Percentiles rank a stretch among this genome's conserved stretches.
phyloP scores from a whole-genome alignment of 2,113 vertebrate genomes.

The Paraplagusia blochii region DNA sequence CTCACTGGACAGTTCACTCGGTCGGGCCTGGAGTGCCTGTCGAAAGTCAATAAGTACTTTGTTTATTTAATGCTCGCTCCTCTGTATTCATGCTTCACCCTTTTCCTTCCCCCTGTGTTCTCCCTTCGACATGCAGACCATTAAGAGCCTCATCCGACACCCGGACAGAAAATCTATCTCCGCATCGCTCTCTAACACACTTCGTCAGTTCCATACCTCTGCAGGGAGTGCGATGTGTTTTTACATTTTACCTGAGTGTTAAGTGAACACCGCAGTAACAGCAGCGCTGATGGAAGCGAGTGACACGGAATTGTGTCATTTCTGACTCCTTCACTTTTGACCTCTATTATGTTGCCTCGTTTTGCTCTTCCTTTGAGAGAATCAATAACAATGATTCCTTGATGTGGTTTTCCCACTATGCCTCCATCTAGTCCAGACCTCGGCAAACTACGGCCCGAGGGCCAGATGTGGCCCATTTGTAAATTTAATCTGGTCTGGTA shows the following conservation, averaged over 20 bases:
- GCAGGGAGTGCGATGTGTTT: constrained; percentile 10
- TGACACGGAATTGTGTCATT: constrained; percentile 26
- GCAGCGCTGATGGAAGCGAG: not conserved
- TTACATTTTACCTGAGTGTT: constrained; percentile 1
- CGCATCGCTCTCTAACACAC: constrained; percentile 13
- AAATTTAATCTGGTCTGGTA: too few relatives aligned
- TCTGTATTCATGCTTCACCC: constrained; percentile 10
- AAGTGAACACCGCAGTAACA: not conserved
- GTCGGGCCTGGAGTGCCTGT: constrained; percentile 25
- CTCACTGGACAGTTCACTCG: constrained; percentile 18
- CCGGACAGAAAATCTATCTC: constrained; percentile 52
- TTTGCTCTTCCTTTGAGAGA: constrained; percentile 17
- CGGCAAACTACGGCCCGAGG: too few relatives aligned
- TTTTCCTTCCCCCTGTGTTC: not conserved
- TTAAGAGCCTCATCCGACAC: constrained; percentile 38
- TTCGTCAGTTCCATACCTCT: constrained; percentile 6
- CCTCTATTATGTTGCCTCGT: constrained; percentile 23
- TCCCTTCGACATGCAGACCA: constrained; percentile 28
- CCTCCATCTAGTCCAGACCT: too few relatives aligned
- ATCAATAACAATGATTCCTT: constrained; percentile 20
- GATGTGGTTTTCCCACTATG: constrained; percentile 2
- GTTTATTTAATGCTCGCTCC: constrained; percentile 52
- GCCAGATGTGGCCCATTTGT: too few relatives aligned
- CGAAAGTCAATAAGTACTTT: constrained; percentile 58
- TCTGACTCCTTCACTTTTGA: constrained; percentile 30